Conservation (phyloP, 2,888 invertebrate species). For the Protula sp. region DNA sequence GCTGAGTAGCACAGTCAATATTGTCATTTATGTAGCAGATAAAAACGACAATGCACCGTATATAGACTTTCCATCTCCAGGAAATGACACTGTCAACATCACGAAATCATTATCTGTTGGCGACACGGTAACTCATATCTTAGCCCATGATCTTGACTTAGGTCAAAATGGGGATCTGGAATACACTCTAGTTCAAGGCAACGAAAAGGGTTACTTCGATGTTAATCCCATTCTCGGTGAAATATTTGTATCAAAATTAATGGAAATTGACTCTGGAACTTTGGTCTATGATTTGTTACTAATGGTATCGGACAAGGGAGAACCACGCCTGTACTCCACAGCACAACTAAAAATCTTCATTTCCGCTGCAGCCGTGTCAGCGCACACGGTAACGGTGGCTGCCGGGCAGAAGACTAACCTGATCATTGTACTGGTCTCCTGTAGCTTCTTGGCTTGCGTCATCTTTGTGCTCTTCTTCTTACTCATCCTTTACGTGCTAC, state of each 20-base stretch:
- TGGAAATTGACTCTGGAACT: background rate
- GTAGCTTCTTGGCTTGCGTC: background rate
- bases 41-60: slow-evolving; percentile 23
- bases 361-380: no score
- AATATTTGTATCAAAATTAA: background rate
- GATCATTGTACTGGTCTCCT: background rate
- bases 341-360: background rate
- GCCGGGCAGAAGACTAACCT: background rate
- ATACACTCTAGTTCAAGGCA: slow-evolving; percentile 5
- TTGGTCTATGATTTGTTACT: background rate
- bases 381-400: background rate
- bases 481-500: background rate
- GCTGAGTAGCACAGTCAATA: slow-evolving; percentile 13
- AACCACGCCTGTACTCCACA: background rate
- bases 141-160: slow-evolving; percentile 5
- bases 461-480: background rate
- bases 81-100: slow-evolving; percentile 7
- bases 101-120: slow-evolving; percentile 8
- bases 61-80: slow-evolving; percentile 9
- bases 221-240: background rate
- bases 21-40: slow-evolving; percentile 20
- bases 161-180: slow-evolving; percentile 3
- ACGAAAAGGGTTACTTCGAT: background rate
- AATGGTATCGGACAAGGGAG: background rate
- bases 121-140: slow-evolving; percentile 2